Evolutionary conservation across 2,888 invertebrate genomes (phyloP).

Genomic region (Lasioglossum oenotherae): DNA sequence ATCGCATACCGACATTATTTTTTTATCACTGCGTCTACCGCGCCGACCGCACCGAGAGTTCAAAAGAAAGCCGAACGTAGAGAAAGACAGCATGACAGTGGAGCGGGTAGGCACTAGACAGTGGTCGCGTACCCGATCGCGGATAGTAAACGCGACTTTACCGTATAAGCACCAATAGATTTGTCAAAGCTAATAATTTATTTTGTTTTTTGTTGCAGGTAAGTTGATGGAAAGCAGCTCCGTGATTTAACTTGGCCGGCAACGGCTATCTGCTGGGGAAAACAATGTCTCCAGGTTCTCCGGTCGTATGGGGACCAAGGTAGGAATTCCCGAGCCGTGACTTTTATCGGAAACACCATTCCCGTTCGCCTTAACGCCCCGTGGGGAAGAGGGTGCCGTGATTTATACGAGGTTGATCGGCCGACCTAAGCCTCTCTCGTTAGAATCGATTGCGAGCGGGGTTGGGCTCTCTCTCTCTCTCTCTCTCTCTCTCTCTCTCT

Average conservation of each 20-base stretch:
- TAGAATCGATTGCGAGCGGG: constrained; percentile 66
- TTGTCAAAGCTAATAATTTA: not conserved
- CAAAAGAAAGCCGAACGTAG: too few species aligned
- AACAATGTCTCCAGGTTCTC: constrained; percentile 26
- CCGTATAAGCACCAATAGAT: not conserved
- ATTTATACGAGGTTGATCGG: constrained; percentile 67
- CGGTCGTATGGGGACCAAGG: not conserved
- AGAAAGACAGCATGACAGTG: too few species aligned
- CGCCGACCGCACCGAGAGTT: too few species aligned
- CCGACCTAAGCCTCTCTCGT: constrained; percentile 67
- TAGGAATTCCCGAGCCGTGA: constrained; percentile 45
- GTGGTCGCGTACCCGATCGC: too few species aligned
- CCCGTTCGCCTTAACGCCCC: constrained; percentile 65
- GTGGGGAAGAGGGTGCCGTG: constrained; percentile 51
- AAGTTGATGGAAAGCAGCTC: constrained; percentile 45
- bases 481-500: not conserved
- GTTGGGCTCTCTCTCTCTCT: constrained; percentile 25
- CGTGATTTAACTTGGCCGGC: not conserved
- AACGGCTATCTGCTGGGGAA: constrained; percentile 14
- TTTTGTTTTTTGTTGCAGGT: constrained; percentile 72
- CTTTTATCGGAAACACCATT: constrained; percentile 66
- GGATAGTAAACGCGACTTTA: too few species aligned
- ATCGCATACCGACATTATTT: too few species aligned
- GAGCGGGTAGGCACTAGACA: too few species aligned
- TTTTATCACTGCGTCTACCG: too few species aligned